Percentiles rank a stretch among this genome's conserved stretches.
phyloP scores from a whole-genome alignment of 2,888 invertebrate genomes.

The Acronicta psi region DNA sequence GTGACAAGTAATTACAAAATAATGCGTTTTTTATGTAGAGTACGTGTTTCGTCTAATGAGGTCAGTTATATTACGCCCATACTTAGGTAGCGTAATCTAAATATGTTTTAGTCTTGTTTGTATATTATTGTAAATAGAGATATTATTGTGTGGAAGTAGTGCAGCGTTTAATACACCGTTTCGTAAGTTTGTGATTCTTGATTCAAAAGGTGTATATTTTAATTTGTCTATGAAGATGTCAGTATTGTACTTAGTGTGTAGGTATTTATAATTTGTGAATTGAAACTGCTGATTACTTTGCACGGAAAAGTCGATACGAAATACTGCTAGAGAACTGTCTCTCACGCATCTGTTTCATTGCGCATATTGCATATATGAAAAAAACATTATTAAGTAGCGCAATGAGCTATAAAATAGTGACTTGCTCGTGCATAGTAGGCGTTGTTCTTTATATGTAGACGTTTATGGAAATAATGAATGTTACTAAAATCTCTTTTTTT shows the following conservation, averaged over 20 bases:
- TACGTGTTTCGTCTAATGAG: constrained; percentile 24
- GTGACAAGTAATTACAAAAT: constrained; percentile 29
- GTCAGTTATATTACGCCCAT: constrained; percentile 17
- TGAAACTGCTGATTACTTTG: constrained; percentile 35
- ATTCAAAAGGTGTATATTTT: constrained; percentile 75
- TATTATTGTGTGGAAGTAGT: constrained; percentile 59
- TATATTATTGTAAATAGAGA: constrained; percentile 80
- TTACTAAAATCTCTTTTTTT: constrained; percentile 40
- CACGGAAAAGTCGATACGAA: constrained; percentile 10
- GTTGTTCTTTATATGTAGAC: constrained; percentile 30
- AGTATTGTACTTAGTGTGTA: constrained; percentile 80
- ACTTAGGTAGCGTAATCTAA: constrained; percentile 34
- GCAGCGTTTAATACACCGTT: constrained; percentile 66
- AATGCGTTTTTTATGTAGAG: constrained; percentile 18
- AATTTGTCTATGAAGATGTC: constrained; percentile 72
- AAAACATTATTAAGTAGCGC: not conserved
- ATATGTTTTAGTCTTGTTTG: constrained; percentile 59
- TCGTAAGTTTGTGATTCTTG: constrained; percentile 75
- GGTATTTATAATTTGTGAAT: constrained; percentile 70
- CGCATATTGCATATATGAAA: not conserved
- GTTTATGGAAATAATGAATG: constrained; percentile 42
- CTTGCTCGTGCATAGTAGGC: constrained; percentile 24
- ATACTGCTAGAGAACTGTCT: not conserved
- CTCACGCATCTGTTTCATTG: constrained; percentile 1
- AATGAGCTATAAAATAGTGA: constrained; percentile 1